Conservation (phyloP, 1,140 invertebrate species). For the Nasonia giraulti region DNA sequence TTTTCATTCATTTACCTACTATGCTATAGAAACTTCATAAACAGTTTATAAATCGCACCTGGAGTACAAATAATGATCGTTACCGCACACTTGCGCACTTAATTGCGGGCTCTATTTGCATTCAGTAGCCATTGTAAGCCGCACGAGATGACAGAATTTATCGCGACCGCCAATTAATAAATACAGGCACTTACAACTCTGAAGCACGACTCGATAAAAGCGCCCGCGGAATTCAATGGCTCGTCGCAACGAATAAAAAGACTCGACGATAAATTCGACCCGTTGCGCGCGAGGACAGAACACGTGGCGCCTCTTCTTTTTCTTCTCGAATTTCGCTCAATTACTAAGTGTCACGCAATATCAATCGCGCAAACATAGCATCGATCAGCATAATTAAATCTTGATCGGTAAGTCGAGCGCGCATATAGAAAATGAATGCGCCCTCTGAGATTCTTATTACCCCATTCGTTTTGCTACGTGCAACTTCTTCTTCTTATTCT, state of each 20-base stretch:
- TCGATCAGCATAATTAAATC: constrained; percentile 36
- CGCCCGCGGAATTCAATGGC: neutral
- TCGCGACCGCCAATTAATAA: constrained; percentile 22
- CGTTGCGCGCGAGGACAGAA: neutral
- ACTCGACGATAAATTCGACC: neutral
- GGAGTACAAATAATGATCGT: neutral
- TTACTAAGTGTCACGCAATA: constrained; percentile 13
- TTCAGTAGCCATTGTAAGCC: neutral
- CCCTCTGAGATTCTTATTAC: constrained; percentile 20
- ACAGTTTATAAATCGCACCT: too few species aligned
- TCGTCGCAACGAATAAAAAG: neutral
- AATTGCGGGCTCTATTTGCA: too few species aligned
- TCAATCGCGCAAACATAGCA: neutral
- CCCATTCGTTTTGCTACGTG: constrained; percentile 16
- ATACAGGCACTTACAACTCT: neutral
- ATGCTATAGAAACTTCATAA: too few species aligned
- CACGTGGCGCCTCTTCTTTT: neutral
- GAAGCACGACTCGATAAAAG: neutral
- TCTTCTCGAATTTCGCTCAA: constrained; percentile 22
- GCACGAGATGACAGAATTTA: neutral
- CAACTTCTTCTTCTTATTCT: constrained; percentile 5
- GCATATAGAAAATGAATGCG: constrained; percentile 13
- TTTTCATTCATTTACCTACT: too few species aligned
- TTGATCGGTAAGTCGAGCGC: constrained; percentile 5
- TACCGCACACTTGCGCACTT: neutral